Percentiles rank a stretch among this genome's conserved stretches.
Evolutionary conservation across 2,113 vertebrate species (phyloP).

Genomic region (Pachyramphus minor): DNA sequence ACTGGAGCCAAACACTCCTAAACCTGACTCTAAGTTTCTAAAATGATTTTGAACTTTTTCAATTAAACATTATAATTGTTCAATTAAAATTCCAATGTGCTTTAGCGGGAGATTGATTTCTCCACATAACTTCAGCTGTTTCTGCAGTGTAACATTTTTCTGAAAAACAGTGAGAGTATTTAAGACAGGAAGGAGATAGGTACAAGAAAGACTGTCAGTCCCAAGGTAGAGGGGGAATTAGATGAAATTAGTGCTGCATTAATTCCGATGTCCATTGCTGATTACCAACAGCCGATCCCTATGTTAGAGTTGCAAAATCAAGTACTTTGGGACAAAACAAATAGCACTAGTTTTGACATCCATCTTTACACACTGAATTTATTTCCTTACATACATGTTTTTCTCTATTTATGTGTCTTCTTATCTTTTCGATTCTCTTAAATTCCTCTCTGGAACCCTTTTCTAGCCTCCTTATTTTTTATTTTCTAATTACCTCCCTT

Average conservation of each 20-base stretch:
- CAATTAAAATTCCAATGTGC: neutral
- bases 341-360: neutral
- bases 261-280: neutral
- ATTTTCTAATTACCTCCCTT: neutral
- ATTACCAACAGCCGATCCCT: neutral
- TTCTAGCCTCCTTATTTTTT: neutral
- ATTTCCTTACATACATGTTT: neutral
- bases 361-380: neutral
- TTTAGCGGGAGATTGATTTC: neutral
- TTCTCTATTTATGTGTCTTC: neutral
- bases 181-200: neutral
- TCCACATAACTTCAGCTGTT: neutral
- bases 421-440: neutral
- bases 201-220: neutral
- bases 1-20: neutral
- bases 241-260: neutral
- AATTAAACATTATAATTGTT: neutral
- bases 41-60: neutral
- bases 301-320: neutral
- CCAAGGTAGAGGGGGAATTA: neutral
- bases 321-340: neutral
- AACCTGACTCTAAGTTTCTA: neutral
- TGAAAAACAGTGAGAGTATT: neutral
- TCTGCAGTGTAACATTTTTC: neutral
- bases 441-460: neutral